Percentiles rank a stretch among this genome's conserved stretches.
These are phyloP conservation scores for Pristionchus exspectatus DNA, from an alignment of 2,888 invertebrate species.

Conservation along the genomic window DNA sequence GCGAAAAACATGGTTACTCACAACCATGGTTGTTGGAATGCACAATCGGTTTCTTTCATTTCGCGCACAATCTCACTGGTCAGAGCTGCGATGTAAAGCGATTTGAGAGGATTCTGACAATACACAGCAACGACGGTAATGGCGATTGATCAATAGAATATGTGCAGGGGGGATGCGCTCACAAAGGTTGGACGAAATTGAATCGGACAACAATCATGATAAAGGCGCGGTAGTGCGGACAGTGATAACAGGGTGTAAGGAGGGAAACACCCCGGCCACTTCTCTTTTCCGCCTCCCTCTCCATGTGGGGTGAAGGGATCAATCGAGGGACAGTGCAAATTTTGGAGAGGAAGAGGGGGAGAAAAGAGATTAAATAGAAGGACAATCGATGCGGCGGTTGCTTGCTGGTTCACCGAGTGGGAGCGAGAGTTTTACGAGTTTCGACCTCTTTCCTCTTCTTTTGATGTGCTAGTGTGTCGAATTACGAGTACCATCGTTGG, in stretches of 20 bases:
- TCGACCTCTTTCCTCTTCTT: background rate
- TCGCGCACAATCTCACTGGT: no score
- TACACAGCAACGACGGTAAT: no score
- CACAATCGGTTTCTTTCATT: background rate
- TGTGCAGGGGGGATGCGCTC: background rate
- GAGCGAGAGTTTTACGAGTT: constrained; percentile 17
- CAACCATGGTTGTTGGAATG: background rate
- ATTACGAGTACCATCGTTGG: no score
- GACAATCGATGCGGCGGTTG: background rate
- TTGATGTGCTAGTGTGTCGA: no score
- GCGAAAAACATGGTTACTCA: constrained; percentile 1
- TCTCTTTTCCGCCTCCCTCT: background rate
- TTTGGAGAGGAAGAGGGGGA: background rate
- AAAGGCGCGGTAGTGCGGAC: background rate
- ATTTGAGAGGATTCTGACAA: no score
- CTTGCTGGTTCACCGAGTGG: constrained; percentile 1
- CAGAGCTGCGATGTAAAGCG: no score
- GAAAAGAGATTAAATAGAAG: constrained; percentile 26
- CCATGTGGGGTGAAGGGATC: constrained; percentile 37
- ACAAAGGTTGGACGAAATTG: background rate
- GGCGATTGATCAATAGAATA: no score
- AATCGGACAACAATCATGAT: background rate
- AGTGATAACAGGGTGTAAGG: background rate
- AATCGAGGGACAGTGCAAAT: background rate
- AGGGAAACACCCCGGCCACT: background rate